These are phyloP conservation scores for Cheiracanthium punctorium DNA, from an alignment of 2,888 invertebrate genomes.

Conservation along the genomic window DNA sequence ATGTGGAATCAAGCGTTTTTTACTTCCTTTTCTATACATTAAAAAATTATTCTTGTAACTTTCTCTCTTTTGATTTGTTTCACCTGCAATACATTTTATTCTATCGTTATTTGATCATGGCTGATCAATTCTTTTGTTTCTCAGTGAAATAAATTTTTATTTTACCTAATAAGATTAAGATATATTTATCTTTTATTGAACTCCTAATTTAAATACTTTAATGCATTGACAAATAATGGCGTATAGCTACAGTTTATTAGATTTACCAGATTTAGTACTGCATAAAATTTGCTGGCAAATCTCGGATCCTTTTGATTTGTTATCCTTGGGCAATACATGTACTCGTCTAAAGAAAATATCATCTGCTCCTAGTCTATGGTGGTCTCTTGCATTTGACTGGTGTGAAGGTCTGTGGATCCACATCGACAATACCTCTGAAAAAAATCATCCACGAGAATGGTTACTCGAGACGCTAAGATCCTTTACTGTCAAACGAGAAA, in stretches of 20 bases:
- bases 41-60: too few relatives aligned
- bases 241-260: not conserved
- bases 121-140: too few relatives aligned
- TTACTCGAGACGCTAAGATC: slow-evolving; percentile 29
- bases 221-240: too few relatives aligned
- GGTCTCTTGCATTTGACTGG: slow-evolving; percentile 41
- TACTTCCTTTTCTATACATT: too few relatives aligned
- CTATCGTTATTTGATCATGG: too few relatives aligned
- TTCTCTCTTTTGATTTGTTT: too few relatives aligned
- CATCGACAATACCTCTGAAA: slow-evolving; percentile 24
- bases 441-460: slow-evolving; percentile 54
- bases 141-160: too few relatives aligned
- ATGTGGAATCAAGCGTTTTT: too few relatives aligned
- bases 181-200: too few relatives aligned
- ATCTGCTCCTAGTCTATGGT: slow-evolving; percentile 44
- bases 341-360: slow-evolving; percentile 39
- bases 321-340: slow-evolving; percentile 63
- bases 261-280: slow-evolving; percentile 58
- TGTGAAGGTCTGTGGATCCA: slow-evolving; percentile 48
- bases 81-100: too few relatives aligned
- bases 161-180: too few relatives aligned
- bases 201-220: too few relatives aligned
- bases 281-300: slow-evolving; percentile 51
- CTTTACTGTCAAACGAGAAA: slow-evolving; percentile 1
- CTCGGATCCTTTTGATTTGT: slow-evolving; percentile 54